These are phyloP conservation scores for Girardinichthys multiradiatus DNA, from an alignment of 2,113 vertebrate species.

Conservation along the genomic window DNA sequence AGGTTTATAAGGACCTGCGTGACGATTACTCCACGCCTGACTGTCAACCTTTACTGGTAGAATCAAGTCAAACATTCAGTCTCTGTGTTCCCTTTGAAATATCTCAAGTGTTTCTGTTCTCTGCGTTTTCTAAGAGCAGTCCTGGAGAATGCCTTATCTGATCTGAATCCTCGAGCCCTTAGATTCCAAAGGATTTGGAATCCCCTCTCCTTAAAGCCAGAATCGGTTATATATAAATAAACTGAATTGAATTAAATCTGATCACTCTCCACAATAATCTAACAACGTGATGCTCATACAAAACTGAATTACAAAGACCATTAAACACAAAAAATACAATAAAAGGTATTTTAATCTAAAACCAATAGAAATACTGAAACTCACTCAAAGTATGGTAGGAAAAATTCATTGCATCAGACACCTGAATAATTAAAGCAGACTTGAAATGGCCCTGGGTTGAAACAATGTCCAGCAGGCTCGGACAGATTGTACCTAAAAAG, in stretches of 20 bases:
- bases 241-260: not conserved
- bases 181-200: no score
- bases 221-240: no score
- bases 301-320: not conserved
- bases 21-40: no score
- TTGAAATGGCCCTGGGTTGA: not conserved
- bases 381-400: not conserved
- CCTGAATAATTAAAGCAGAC: not conserved
- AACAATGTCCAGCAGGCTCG: not conserved
- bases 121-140: no score
- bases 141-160: no score
- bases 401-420: not conserved
- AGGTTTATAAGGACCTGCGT: no score
- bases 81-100: no score
- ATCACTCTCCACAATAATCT: not conserved
- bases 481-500: not conserved
- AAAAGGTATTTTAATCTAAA: not conserved
- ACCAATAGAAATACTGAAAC: not conserved
- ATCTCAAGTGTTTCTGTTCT: no score
- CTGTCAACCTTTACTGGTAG: no score
- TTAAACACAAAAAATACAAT: not conserved
- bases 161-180: no score
- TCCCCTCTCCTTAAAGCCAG: no score
- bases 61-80: no score
- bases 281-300: not conserved